A percentile compares a stretch with the other conserved stretches of the same genome.
Conservation (phyloP, 1,140 invertebrate species). For the Eupeodes corollae region DNA sequence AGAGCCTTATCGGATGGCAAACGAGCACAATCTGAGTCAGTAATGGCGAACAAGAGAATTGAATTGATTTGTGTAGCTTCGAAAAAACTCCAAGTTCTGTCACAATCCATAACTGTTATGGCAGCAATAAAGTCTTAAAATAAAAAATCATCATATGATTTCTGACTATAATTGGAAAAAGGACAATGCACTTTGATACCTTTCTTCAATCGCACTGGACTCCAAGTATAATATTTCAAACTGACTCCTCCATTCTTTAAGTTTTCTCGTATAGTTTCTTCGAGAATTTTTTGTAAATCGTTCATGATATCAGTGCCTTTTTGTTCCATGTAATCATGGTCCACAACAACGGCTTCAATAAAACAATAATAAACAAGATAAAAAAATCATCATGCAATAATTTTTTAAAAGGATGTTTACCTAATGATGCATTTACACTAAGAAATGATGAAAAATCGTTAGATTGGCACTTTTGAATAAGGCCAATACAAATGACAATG, state of each 20-base stretch:
- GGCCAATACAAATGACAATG: slow-evolving; percentile 5
- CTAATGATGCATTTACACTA: slow-evolving; percentile 55
- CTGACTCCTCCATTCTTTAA: slow-evolving; percentile 50
- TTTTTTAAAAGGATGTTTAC: slow-evolving; percentile 35
- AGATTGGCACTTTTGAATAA: slow-evolving; percentile 8
- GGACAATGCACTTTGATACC: slow-evolving; percentile 38
- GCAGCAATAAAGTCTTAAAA: slow-evolving; percentile 54
- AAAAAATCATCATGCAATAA: not conserved
- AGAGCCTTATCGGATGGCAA: slow-evolving; percentile 50
- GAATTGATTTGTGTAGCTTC: slow-evolving; percentile 45
- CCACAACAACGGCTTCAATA: slow-evolving; percentile 46
- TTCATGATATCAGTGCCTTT: slow-evolving; percentile 44
- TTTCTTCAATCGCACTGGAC: slow-evolving; percentile 48
- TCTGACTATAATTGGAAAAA: not conserved
- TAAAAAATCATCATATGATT: slow-evolving; percentile 1
- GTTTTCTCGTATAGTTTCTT: slow-evolving; percentile 46
- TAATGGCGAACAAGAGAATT: slow-evolving; percentile 52
- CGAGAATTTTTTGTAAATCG: slow-evolving; percentile 48
- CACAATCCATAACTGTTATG: slow-evolving; percentile 55
- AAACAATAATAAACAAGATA: not conserved
- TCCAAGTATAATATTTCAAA: slow-evolving; percentile 51
- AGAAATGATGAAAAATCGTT: slow-evolving; percentile 58
- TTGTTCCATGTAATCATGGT: slow-evolving; percentile 46
- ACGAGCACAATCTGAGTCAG: slow-evolving; percentile 59
- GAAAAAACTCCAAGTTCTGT: slow-evolving; percentile 56